Percentiles rank a stretch among this genome's conserved stretches.
Evolutionary conservation across 2,888 invertebrate species (phyloP).

Genomic region (Drosophila siamana): DNA sequence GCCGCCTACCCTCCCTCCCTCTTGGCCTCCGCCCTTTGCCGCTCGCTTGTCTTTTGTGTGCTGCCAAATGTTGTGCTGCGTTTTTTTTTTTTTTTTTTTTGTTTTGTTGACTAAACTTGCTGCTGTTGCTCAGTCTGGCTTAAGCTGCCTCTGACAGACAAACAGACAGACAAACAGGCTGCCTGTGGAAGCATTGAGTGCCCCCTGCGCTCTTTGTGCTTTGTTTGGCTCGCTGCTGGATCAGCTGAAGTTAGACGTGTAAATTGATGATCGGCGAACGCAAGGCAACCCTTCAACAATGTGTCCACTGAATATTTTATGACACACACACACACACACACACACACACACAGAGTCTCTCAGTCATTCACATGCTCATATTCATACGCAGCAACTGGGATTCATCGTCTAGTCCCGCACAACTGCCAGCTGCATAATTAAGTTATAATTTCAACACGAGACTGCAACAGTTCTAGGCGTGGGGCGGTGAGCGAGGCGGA

Average conservation of each 20-base stretch:
- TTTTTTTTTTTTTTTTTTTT: no score
- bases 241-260: slow-evolving; percentile 7
- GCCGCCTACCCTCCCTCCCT: background rate
- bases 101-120: no score
- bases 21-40: background rate
- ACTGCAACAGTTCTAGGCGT: background rate
- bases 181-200: slow-evolving; percentile 52
- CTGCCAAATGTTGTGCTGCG: slow-evolving; percentile 13
- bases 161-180: background rate
- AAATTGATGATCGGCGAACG: slow-evolving; percentile 15
- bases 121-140: slow-evolving; percentile 21
- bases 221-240: background rate
- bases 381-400: slow-evolving; percentile 6
- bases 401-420: slow-evolving; percentile 6
- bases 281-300: slow-evolving; percentile 4
- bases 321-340: background rate
- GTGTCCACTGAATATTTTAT: slow-evolving; percentile 9
- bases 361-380: background rate
- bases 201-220: no score
- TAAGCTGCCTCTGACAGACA: slow-evolving; percentile 52
- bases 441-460: slow-evolving; percentile 59
- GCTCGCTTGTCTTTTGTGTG: background rate
- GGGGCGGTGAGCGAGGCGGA: no score
- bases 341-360: background rate
- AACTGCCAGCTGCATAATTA: slow-evolving; percentile 66